Base-by-base conservation (phyloP, 2,113 vertebrate genomes). In the Loxodonta africana region DNA sequence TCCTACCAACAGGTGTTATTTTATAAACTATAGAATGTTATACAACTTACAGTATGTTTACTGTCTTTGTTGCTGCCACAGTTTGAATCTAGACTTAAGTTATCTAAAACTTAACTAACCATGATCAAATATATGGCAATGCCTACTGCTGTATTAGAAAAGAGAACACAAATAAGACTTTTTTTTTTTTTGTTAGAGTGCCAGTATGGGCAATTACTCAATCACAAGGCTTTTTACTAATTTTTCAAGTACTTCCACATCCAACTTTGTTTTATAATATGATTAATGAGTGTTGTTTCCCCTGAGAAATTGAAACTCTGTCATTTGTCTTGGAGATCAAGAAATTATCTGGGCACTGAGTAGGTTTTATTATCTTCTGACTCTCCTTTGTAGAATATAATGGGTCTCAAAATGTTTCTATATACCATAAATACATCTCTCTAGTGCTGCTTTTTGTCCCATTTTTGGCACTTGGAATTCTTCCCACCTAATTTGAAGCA, bases 51-150 rank as follows among this genome's bases (percentile, higher is more conserved):
- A 76, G 37, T 51, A 21, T 6, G 9, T 73, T 83, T 82, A 53
- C 21, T 51, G 18, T 53, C 18, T 51, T 82, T 65, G 60, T 65
- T 20, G 73, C 60, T 20, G 20, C 69, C 30, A 82, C 41, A 85
- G 62, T 83, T 93, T 74, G 33, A 85, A 80, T 67, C 69, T 37
- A 87, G 86, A 86, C 60, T 76, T 63, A n/a, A 28, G 53, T 57
- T 88, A 63, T 30, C 30, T 83, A 82, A 30, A 95, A 76, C 76
- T 63, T 78, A 92, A 95, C 8, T 91, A 57, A 76, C 15, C 53
- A 8, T 60, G 65, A 88, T 28, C 51, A 37, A 78, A 25, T n/a
- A 67, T 21, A 26, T 33, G 25, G 48, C 51, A 82, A 21, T 18
- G 62, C 18, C 60, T 37, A 10, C 21, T n/a, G 30, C 18, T 76